phyloP scores from a whole-genome alignment of 2,797 vertebrate species.

The Dipus sagitta region DNA sequence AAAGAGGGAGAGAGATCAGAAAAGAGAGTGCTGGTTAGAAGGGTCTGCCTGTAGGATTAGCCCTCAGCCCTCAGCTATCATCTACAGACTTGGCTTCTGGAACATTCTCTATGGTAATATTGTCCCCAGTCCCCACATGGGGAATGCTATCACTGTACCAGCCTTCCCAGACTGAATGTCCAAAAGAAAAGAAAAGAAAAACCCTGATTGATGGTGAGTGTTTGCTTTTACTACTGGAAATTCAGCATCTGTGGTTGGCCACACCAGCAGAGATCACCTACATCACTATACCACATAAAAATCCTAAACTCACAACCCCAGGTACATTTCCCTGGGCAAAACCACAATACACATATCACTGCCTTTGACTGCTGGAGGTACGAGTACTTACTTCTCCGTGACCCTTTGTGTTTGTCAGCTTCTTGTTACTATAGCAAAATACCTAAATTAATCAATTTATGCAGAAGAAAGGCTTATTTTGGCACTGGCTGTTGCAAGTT shows the following conservation, averaged over 20 bases:
- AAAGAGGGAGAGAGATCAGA: background rate
- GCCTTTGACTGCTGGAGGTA: background rate
- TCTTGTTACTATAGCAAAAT: background rate
- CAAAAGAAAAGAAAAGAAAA: background rate
- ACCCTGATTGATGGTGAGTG: background rate
- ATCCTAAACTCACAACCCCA: background rate
- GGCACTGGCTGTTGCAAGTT: background rate
- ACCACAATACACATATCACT: background rate
- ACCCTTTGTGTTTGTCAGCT: background rate
- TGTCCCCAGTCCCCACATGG: background rate
- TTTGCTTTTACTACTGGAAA: conserved; percentile 6
- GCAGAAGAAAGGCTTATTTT: background rate
- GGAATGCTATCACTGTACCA: background rate
- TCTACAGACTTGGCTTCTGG: background rate
- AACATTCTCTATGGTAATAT: background rate
- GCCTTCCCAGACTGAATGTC: background rate
- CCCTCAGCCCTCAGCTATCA: background rate
- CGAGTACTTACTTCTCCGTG: background rate
- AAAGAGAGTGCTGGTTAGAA: background rate
- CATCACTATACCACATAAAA: background rate
- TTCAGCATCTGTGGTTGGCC: background rate
- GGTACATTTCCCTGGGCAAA: background rate
- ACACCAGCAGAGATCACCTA: background rate
- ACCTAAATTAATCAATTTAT: background rate
- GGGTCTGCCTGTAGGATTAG: background rate